Conservation (phyloP, 1,140 invertebrate genomes). For the Pemphigus obesinymphae region DNA sequence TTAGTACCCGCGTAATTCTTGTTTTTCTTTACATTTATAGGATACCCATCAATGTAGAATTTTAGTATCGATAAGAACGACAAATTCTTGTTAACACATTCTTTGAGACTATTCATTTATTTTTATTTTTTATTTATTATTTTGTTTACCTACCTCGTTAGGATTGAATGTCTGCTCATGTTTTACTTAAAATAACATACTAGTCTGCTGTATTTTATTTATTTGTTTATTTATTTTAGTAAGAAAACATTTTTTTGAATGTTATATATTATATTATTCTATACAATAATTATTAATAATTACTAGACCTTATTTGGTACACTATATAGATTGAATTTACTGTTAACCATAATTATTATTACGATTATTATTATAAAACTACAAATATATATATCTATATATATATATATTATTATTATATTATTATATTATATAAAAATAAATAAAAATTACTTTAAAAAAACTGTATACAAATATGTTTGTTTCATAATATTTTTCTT, state of each 20-base stretch:
- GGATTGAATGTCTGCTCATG: constrained; percentile 37
- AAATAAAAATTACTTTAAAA: not conserved
- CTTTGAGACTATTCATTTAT: constrained; percentile 19
- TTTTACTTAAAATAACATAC: constrained; percentile 18
- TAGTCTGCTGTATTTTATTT: constrained; percentile 38
- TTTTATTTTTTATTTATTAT: constrained; percentile 29
- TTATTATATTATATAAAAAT: not conserved
- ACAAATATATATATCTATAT: not conserved
- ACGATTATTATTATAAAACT: constrained; percentile 15
- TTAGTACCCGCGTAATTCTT: not conserved
- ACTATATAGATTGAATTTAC: constrained; percentile 7
- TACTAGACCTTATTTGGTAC: not conserved
- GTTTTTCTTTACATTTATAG: not conserved
- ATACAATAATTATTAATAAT: not conserved
- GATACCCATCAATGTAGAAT: not conserved
- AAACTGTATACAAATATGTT: not conserved
- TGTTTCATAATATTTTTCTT: not conserved
- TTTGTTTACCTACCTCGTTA: constrained; percentile 34
- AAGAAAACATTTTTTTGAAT: not conserved
- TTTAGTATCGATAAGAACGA: not conserved
- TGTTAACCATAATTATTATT: constrained; percentile 27
- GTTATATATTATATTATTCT: not conserved
- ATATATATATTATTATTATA: not conserved
- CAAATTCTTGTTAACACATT: not conserved
- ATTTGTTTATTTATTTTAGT: constrained; percentile 12